These are phyloP conservation scores for Porites lobata DNA, from an alignment of 92 coral and sea anemone genomes.

Conservation along the genomic window DNA sequence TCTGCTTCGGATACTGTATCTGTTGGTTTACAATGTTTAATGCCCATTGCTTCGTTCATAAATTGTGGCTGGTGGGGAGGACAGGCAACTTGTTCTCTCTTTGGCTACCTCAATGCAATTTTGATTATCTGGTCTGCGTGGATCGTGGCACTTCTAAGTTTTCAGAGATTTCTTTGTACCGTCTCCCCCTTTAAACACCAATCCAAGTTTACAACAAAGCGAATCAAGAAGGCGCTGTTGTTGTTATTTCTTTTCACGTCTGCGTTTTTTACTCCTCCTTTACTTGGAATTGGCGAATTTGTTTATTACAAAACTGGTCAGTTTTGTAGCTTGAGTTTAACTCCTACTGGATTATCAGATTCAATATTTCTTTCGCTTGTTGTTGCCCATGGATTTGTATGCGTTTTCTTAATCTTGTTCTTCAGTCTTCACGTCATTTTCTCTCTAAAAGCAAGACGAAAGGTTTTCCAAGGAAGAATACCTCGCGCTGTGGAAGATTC, in stretches of 20 bases:
- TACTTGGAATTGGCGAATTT: slow-evolving; percentile 39
- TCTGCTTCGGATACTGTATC: slow-evolving; percentile 28
- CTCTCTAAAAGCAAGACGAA: neutral
- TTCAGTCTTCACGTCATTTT: slow-evolving; percentile 15
- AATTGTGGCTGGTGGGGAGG: slow-evolving; percentile 66
- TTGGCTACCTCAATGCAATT: slow-evolving; percentile 36
- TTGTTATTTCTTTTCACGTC: neutral
- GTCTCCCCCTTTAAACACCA: slow-evolving; percentile 27
- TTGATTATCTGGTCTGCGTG: slow-evolving; percentile 51
- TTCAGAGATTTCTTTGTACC: slow-evolving; percentile 11
- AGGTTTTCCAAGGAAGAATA: neutral
- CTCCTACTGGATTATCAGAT: slow-evolving; percentile 45
- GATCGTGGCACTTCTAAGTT: slow-evolving; percentile 42
- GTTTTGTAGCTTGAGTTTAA: slow-evolving; percentile 49
- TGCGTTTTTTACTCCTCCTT: slow-evolving; percentile 8
- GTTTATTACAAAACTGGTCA: slow-evolving; percentile 53
- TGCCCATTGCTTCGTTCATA: slow-evolving; percentile 43
- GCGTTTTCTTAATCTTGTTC: slow-evolving; percentile 3
- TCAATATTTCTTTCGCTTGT: slow-evolving; percentile 26
- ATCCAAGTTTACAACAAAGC: slow-evolving; percentile 27
- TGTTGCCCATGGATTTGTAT: slow-evolving; percentile 36
- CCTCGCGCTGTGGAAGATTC: neutral
- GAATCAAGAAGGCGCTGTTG: slow-evolving; percentile 8
- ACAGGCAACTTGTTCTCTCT: neutral
- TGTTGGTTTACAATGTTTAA: slow-evolving; percentile 41